A percentile compares a stretch with the other conserved stretches of the same genome.
Evolutionary conservation across 2,113 vertebrate species (phyloP).

Genomic region (Rhinolophus ferrumequinum): DNA sequence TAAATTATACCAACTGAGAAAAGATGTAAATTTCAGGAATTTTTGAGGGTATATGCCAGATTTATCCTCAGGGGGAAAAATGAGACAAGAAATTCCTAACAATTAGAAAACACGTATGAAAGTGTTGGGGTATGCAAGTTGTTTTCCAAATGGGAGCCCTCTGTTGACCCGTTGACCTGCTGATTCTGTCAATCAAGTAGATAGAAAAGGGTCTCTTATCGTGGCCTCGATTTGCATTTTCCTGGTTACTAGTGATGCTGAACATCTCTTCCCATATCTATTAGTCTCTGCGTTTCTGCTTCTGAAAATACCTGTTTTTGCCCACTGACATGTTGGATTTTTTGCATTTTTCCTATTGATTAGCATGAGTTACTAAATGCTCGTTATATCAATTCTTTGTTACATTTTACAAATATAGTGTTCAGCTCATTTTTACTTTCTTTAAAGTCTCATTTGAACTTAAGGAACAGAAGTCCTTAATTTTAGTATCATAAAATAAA

Average conservation of each 20-base stretch:
- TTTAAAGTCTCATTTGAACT: neutral
- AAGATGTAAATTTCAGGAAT: neutral
- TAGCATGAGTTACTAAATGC: neutral
- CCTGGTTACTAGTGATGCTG: neutral
- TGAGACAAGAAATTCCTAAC: neutral
- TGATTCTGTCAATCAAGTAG: neutral
- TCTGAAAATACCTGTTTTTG: neutral
- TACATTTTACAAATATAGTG: neutral
- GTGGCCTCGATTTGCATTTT: neutral
- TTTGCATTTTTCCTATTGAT: neutral
- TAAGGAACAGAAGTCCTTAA: neutral
- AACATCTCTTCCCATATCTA: no score
- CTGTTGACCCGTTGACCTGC: neutral
- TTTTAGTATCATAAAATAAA: neutral
- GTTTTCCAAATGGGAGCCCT: neutral
- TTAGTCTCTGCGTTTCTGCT: neutral
- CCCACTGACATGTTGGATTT: neutral
- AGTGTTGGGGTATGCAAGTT: neutral
- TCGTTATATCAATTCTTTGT: neutral
- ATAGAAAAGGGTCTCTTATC: neutral
- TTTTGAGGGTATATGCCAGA: neutral
- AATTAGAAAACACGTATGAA: neutral
- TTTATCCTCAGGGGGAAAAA: neutral
- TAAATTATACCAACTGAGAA: neutral
- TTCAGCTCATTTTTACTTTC: neutral